Evolutionary conservation across 2,797 vertebrate genomes (phyloP).

Genomic region (Xiphophorus birchmanni): DNA sequence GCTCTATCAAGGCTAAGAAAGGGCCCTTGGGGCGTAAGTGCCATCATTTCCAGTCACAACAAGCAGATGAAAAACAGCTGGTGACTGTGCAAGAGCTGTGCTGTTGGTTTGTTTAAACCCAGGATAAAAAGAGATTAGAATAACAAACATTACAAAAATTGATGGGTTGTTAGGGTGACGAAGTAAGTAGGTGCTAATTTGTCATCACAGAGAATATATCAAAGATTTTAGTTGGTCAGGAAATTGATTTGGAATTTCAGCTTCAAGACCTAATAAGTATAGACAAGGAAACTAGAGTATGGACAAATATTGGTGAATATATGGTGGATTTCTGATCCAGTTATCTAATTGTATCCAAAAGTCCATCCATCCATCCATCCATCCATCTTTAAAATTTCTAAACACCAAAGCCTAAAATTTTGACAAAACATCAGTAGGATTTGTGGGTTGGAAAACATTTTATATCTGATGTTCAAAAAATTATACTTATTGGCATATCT

Average conservation of each 20-base stretch:
- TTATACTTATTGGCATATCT: no score
- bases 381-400: neutral
- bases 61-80: constrained; percentile 68
- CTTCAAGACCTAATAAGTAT: neutral
- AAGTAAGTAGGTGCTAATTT: constrained; percentile 19
- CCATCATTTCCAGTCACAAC: constrained; percentile 69
- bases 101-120: constrained; percentile 66
- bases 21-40: constrained; percentile 62
- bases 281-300: neutral
- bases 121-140: constrained; percentile 56
- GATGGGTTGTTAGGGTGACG: constrained; percentile 40
- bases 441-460: neutral
- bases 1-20: constrained; percentile 66
- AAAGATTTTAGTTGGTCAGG: neutral
- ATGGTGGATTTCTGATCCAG: neutral
- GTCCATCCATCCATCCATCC: neutral
- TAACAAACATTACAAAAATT: constrained; percentile 27
- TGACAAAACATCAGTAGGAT: neutral
- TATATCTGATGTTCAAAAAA: neutral
- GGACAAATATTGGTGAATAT: neutral
- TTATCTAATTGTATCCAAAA: neutral
- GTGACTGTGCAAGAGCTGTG: constrained; percentile 54
- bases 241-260: neutral
- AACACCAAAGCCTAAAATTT: neutral
- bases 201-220: constrained; percentile 10